Evolutionary conservation across 1,140 invertebrate genomes (phyloP), one percentile per base, ranked within the genome.

Genomic region (Chlorops oryzae): DNA sequence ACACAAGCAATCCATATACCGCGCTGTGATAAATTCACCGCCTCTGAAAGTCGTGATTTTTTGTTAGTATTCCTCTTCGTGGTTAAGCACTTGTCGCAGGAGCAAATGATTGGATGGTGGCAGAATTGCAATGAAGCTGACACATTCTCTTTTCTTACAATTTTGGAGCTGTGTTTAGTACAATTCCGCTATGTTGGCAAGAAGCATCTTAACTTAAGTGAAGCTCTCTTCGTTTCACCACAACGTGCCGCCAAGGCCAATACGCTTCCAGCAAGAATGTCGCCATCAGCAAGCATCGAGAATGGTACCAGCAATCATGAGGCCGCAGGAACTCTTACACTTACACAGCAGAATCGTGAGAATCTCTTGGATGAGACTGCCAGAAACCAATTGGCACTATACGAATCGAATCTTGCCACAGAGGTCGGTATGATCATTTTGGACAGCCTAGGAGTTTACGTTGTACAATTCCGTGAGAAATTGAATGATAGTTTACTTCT

Each of bases 91-190:
- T 68, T 95, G 40, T 85, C 86, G 23, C 89, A 93, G 65, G 88
- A 92, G 56, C 83, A 90, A 58, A 77, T 95, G n/a, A 80, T 93
- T 15, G 82, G 84, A 7, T 95, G 90, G 89, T 95, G 92, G 87
- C 85, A 86, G 58, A 88, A 89, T 43, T 88, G 86, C 57, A 81
- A 66, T 17, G 63, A 69, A 44, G 59, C 59, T 18, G 63, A 70
- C 50, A 67, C 60, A 2, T 47, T 62, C 42, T 63, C 69, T n/a
- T 71, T 63, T n/a, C 63, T 73, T 9, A 57, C 55, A 39, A 54
- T 70, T 23, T 35, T 72, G 18, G 70, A 72, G 38, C 40, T 70
- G 12, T 89, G 87, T 60, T 74, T 93, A 21, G 80, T 91, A 70
- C 88, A 92, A 64, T 95, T 96, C 62, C 87, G 88, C 58, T 96